Conservation (phyloP, 2,888 invertebrate genomes). For the Ormyrus nitidulus region DNA sequence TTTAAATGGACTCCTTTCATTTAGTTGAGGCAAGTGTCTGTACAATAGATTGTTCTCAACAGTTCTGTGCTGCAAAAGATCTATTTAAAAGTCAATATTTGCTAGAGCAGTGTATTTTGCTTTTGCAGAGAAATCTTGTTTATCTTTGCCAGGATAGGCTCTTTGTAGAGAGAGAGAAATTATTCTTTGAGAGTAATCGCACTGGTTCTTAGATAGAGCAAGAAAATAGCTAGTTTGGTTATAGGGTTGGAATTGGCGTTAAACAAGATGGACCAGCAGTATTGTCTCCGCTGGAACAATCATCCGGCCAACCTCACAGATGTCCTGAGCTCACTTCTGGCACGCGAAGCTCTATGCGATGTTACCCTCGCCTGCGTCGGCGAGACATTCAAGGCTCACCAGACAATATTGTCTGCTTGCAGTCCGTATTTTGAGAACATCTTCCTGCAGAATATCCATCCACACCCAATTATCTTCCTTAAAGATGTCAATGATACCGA, state of each 20-base stretch:
- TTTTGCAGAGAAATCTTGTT: constrained; percentile 23
- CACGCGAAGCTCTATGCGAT: constrained; percentile 93
- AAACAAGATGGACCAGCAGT: constrained; percentile 87
- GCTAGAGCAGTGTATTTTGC: neutral
- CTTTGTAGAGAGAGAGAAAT: constrained; percentile 1
- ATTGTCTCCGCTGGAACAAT: constrained; percentile 96
- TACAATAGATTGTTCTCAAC: neutral
- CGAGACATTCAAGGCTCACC: constrained; percentile 93
- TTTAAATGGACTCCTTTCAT: constrained; percentile 9
- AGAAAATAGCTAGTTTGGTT: constrained; percentile 61
- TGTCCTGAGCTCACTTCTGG: constrained; percentile 90
- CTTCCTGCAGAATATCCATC: constrained; percentile 91
- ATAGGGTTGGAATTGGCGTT: constrained; percentile 73
- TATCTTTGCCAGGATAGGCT: constrained; percentile 9
- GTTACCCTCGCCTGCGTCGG: constrained; percentile 95
- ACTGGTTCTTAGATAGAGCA: constrained; percentile 30
- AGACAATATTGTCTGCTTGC: constrained; percentile 94
- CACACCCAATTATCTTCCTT: constrained; percentile 94
- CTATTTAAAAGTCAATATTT: constrained; percentile 11
- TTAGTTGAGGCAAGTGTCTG: neutral
- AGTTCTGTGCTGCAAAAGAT: neutral
- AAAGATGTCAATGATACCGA: constrained; percentile 94
- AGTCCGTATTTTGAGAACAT: constrained; percentile 96
- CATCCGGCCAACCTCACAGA: constrained; percentile 94
- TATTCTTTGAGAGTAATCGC: constrained; percentile 34